Base-by-base conservation (phyloP, 1,140 invertebrate genomes). In the Scaptomyza hsui region DNA sequence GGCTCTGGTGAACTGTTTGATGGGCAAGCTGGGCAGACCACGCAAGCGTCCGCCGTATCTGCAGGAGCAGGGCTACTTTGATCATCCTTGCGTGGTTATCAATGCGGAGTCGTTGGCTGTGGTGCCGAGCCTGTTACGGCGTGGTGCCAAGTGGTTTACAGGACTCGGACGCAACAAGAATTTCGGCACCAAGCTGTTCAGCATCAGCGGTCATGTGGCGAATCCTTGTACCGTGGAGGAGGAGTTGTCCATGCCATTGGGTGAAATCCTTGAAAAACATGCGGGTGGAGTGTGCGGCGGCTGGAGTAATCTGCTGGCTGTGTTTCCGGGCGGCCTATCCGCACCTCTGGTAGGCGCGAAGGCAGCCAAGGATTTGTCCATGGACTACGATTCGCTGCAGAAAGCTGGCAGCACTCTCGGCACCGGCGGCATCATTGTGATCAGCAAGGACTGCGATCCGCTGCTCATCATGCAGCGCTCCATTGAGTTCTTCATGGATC, bases 71-170 rank as follows among this genome's bases (percentile, higher is more conserved):
- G 98, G 98, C 19, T 94, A 99, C 1, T 99, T 99, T 92, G 98
- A 97, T 0, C 99, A 98, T 88, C 98, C 98, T 0, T 99, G 98
- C 0, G 98, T 98, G 47, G 97, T 99, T 0, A 95, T 96, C 12
- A 99, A 99, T 93, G 98, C 99, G 0, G 99, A 99, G 93, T 99
- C 98, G 7, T 96, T 99, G 47, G 97, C 99, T 69, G 98, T 99
- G 10, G 94, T 98, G 44, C 98, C 99, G 94, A 95, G 96, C 2
- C 99, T 99, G 70, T 98, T 98, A 89, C 94, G 98, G 52, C 95
- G 99, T 45, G 97, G 98, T 51, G 97, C 98, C 18, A 91, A 93
- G 0, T 99, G 99, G 99, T 99, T 99, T 93, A 95, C 96, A 0
- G 94, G 95, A 4, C 97, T 99, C 91, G 99, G 99, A 4, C 93